phyloP scores from a whole-genome alignment of 2,888 invertebrate genomes.

The Campaea margaritaria region DNA sequence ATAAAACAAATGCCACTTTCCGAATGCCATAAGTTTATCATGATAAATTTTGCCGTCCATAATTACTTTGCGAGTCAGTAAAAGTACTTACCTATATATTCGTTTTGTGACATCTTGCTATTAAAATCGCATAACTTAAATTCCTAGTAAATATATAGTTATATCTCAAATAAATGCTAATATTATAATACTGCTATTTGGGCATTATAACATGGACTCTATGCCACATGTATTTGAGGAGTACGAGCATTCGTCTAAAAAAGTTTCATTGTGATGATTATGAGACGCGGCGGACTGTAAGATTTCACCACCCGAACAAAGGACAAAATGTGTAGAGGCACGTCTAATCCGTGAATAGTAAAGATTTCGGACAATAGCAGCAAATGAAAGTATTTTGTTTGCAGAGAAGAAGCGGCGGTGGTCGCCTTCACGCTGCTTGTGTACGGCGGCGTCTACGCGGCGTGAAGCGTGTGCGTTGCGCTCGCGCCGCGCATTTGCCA shows the following conservation, averaged over 20 bases:
- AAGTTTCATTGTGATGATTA: slow-evolving; percentile 7
- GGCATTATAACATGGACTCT: slow-evolving; percentile 60
- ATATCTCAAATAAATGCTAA: slow-evolving; percentile 46
- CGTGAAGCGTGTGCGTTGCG: slow-evolving; percentile 2
- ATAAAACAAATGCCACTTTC: slow-evolving; percentile 34
- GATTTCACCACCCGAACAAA: background rate
- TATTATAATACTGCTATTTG: slow-evolving; percentile 56
- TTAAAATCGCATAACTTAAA: slow-evolving; percentile 32
- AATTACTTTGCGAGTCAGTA: slow-evolving; percentile 74
- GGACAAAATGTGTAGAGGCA: background rate
- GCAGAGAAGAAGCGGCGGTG: slow-evolving; percentile 3
- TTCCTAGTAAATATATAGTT: slow-evolving; percentile 23
- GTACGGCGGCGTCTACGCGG: background rate
- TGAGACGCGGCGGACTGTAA: background rate
- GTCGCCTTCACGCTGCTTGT: slow-evolving; percentile 1
- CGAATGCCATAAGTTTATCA: slow-evolving; percentile 35
- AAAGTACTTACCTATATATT: slow-evolving; percentile 51
- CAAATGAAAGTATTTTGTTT: slow-evolving; percentile 6
- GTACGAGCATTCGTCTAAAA: slow-evolving; percentile 14
- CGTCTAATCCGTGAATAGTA: background rate
- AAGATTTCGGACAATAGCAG: background rate
- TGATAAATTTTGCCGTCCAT: slow-evolving; percentile 73
- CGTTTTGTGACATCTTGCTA: slow-evolving; percentile 59
- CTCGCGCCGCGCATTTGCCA: background rate
- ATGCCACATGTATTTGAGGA: slow-evolving; percentile 4